Conservation (phyloP, 2,113 vertebrate genomes). For the Dromas ardeola region DNA sequence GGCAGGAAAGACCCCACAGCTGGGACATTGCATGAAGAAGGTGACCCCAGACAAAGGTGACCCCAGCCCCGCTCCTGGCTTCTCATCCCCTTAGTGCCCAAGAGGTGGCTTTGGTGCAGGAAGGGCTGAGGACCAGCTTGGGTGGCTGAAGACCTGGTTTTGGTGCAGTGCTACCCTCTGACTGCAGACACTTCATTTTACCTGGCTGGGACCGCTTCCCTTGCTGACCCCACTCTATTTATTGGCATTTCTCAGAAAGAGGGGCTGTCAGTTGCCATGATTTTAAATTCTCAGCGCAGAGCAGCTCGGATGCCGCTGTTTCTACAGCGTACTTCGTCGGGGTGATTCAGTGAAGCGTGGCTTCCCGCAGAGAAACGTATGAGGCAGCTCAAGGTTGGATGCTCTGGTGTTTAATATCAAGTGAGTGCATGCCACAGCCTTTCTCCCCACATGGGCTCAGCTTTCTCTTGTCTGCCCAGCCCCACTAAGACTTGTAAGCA, state of each 20-base stretch:
- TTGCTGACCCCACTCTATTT: not conserved
- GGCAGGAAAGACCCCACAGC: not conserved
- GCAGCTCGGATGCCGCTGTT: not conserved
- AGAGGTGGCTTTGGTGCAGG: not conserved
- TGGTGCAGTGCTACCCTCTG: not conserved
- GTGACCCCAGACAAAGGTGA: not conserved
- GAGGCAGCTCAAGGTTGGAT: not conserved
- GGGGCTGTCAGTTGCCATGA: not conserved
- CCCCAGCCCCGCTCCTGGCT: not conserved
- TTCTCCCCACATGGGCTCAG: not conserved
- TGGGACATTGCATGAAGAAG: not conserved
- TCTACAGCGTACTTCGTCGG: fast-evolving
- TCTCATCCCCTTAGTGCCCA: not conserved
- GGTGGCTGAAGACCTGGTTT: not conserved
- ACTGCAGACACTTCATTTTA: not conserved
- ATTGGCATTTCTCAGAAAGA: not conserved
- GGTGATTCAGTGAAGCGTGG: not conserved
- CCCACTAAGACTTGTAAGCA: not conserved
- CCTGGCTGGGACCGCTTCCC: not conserved
- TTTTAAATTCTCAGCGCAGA: not conserved
- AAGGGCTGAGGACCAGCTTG: not conserved
- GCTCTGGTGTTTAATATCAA: not conserved
- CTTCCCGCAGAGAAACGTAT: not conserved
- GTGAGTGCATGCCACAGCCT: not conserved
- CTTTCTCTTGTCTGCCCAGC: not conserved